A percentile compares a stretch with the other conserved stretches of the same genome.
Evolutionary conservation across 2,797 vertebrate genomes (phyloP).

Genomic region (Onychomys arenicola): DNA sequence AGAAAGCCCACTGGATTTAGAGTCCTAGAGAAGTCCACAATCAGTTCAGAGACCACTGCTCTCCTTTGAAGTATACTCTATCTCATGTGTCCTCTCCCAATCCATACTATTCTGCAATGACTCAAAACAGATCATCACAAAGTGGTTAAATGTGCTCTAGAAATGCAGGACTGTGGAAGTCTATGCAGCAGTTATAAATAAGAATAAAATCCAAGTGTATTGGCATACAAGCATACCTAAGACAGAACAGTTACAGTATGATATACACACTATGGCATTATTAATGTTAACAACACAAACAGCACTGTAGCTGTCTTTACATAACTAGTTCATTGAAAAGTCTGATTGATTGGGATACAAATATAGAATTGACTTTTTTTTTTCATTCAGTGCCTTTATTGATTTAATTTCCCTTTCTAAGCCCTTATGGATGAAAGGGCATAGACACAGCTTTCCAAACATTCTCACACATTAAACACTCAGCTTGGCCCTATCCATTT

Average conservation of each 20-base stretch:
- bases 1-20: background rate
- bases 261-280: conserved; percentile 24
- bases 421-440: background rate
- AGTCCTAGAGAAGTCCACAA: background rate
- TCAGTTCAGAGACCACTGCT: background rate
- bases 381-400: conserved; percentile 34
- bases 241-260: background rate
- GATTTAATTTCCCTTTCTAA: background rate
- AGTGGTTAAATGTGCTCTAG: background rate
- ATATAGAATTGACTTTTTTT: conserved; percentile 39
- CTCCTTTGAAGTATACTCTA: background rate
- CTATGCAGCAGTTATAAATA: conserved; percentile 31
- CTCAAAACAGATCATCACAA: background rate
- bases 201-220: conserved; percentile 22
- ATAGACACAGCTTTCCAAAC: background rate
- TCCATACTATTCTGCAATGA: background rate
- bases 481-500: background rate
- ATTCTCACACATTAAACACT: background rate
- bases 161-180: background rate
- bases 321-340: conserved; percentile 53
- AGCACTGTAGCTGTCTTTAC: background rate
- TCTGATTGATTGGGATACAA: conserved; percentile 47
- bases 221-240: conserved; percentile 52
- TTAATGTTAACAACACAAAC: conserved; percentile 38
- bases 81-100: background rate